These are phyloP conservation scores for Drosophila longiperda DNA, from an alignment of 2,888 invertebrate species.

Conservation along the genomic window DNA sequence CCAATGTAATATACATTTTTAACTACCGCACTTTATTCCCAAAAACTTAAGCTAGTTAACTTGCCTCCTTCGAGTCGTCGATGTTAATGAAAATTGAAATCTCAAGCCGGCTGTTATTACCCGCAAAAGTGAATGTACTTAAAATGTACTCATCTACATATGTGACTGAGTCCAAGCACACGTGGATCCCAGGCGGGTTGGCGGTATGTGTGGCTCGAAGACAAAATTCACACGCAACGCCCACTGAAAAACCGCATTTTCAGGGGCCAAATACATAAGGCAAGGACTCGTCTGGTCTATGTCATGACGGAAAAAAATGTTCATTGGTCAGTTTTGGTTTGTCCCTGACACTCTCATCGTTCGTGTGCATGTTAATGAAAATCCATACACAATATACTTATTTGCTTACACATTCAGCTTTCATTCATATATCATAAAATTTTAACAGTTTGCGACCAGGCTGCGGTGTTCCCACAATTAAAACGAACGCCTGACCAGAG, in stretches of 20 bases:
- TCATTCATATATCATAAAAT: conserved; percentile 32
- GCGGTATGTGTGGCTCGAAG: conserved; percentile 34
- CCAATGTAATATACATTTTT: background rate
- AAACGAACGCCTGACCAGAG: conserved; percentile 26
- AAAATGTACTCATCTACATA: conserved; percentile 23
- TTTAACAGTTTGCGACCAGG: conserved; percentile 36
- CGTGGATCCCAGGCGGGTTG: conserved; percentile 14
- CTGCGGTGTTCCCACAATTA: conserved; percentile 80
- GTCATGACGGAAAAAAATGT: background rate
- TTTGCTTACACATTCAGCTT: conserved; percentile 53
- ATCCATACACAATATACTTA: conserved; percentile 32
- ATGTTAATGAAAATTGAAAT: conserved; percentile 66
- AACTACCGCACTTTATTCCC: background rate
- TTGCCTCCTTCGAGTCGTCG: conserved; percentile 61
- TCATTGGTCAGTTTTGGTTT: conserved; percentile 15
- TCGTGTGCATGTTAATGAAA: conserved; percentile 55
- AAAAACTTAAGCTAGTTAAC: conserved; percentile 42
- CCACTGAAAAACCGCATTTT: conserved; percentile 3
- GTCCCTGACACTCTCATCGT: conserved; percentile 42
- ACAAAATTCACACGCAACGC: conserved; percentile 62
- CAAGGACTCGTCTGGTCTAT: conserved; percentile 46
- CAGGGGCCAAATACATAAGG: conserved; percentile 41
- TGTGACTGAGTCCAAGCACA: conserved; percentile 10
- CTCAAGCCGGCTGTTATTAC: conserved; percentile 13
- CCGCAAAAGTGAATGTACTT: conserved; percentile 5